These are phyloP conservation scores for Drosophila algonquin DNA, from an alignment of 2,888 invertebrate genomes.

Conservation along the genomic window DNA sequence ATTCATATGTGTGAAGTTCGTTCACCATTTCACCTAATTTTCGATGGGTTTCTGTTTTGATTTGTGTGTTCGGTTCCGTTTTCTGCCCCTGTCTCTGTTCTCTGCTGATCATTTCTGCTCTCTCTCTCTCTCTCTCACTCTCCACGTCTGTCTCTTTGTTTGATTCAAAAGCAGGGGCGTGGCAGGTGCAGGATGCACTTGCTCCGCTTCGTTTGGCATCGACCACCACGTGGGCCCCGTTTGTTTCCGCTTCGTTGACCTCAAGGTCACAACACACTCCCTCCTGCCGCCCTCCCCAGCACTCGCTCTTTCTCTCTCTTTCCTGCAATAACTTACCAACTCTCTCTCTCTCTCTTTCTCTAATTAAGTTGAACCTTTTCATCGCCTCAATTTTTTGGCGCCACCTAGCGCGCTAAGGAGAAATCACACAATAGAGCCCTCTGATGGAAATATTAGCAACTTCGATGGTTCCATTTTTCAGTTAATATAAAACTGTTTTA, in stretches of 20 bases:
- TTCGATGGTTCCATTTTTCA: not conserved
- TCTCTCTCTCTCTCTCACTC: not conserved
- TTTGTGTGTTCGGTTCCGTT: conserved; percentile 34
- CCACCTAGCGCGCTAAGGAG: not conserved
- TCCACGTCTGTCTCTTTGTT: not conserved
- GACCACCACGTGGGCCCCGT: not conserved
- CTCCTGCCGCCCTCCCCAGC: not conserved
- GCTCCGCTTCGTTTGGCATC: conserved; percentile 3
- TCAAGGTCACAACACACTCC: conserved; percentile 3
- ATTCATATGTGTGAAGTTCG: conserved; percentile 48
- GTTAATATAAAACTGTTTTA: not conserved
- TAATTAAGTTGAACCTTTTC: not conserved
- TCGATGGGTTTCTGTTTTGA: conserved; percentile 40
- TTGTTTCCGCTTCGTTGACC: conserved; percentile 4
- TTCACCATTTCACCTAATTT: conserved; percentile 75
- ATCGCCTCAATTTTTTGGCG: not conserved
- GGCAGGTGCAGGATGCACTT: not conserved
- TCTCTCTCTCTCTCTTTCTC: not conserved
- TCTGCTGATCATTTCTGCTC: not conserved
- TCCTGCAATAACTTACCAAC: not conserved
- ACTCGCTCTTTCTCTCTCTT: not conserved
- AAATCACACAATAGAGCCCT: not conserved
- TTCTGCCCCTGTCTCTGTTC: conserved; percentile 6
- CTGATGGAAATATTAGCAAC: not conserved
- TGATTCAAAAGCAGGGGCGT: not conserved